These are phyloP conservation scores for Spatula versicolor DNA, from an alignment of 2,797 vertebrate species.

Conservation along the genomic window DNA sequence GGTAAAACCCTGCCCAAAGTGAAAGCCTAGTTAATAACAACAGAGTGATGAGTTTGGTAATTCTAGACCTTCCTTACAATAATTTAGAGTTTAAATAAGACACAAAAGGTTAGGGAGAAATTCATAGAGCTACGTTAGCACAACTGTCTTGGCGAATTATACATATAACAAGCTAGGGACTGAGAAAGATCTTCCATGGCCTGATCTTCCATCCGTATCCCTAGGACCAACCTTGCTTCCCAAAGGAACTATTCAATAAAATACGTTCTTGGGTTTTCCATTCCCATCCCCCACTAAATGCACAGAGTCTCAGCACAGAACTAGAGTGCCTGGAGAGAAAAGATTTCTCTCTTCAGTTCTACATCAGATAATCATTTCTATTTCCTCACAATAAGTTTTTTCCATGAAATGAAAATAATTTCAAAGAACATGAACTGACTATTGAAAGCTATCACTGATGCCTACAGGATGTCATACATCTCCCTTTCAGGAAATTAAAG, in stretches of 20 bases:
- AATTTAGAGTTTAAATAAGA: neutral
- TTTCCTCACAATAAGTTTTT: conserved; percentile 44
- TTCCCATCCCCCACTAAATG: neutral
- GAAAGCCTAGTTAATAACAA: neutral
- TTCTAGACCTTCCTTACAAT: neutral
- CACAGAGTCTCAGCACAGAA: neutral
- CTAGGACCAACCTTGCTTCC: neutral
- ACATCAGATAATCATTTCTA: conserved; percentile 50
- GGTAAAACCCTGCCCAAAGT: neutral
- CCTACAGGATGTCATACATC: conserved; percentile 66
- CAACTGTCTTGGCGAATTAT: neutral
- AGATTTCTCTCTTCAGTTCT: neutral
- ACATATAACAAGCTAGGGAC: accelerated
- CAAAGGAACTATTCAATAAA: neutral
- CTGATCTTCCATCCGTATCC: neutral
- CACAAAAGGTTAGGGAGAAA: neutral
- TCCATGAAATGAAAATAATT: conserved; percentile 58
- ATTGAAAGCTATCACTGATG: conserved; percentile 63
- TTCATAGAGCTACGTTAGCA: neutral
- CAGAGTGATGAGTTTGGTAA: neutral
- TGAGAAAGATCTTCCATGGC: neutral
- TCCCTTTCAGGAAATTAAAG: conserved; percentile 72
- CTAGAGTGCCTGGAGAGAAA: neutral
- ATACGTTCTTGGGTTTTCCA: neutral
- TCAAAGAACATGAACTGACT: conserved; percentile 24